Evolutionary conservation across 2,888 invertebrate genomes (phyloP), one percentile per base, ranked within the genome.

Genomic region (Trachelus tabidus): DNA sequence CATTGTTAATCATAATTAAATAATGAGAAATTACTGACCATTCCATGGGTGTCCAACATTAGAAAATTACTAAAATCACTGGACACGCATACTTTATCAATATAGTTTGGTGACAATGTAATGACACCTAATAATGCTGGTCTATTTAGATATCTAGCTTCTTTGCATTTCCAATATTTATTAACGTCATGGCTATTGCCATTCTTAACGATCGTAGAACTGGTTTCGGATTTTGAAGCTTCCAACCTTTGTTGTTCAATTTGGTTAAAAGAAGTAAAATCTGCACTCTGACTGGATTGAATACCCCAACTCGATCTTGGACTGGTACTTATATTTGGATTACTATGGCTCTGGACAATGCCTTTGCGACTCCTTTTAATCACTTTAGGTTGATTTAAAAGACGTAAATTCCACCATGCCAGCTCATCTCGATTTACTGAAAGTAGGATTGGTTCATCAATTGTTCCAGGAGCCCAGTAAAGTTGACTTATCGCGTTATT

Each of bases 21-120:
- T 74, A 88, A 77, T 11, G 83, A 83, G 40, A 89, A 89, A 6
- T 85, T 88, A 79, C 83, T 89, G 34, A 91, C 85, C 34, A 87
- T 86, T 4, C 91, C 91, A 73, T 90, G 87, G 74, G 87, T 88
- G 68, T 91, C 91, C 33, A 90, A 85, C 33, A 87, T 89, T n/a
- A 91, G 79, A 81, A 90, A 90, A 82, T 90, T 90, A 30, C 84
- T 85, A 79, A 91, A 91, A 82, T 91, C 89, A 2, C 83, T 75
- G 0, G 91, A 91, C 71, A 90, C 86, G 77, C 86, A 89, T 75
- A 91, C 82, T 78, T 90, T 90, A 4, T 85, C 84, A 11, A 87
- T 83, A 74, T 85, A 87, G 34, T 84, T 87, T 0, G 87, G 84
- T 34, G 91, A 89, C 69, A 90, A 78, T 68, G 88, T 88, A 12